Percentiles rank a stretch among this genome's conserved stretches.
Evolutionary conservation across 92 coral and sea anemone genomes (phyloP).

Genomic region (Palythoa caribaeorum): DNA sequence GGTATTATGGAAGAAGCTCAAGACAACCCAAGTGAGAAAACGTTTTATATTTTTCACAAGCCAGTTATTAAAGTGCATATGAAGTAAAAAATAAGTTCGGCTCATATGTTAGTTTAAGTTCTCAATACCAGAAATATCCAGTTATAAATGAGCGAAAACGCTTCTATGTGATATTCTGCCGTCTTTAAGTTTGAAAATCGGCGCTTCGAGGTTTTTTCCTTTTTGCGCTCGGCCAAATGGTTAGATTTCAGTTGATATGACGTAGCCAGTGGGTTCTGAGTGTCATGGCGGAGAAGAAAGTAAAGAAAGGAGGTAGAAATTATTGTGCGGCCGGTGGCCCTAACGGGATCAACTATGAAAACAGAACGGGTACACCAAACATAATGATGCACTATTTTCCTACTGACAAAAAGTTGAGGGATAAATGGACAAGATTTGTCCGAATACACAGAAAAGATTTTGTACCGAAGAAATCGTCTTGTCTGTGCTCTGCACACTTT

Average conservation of each 20-base stretch:
- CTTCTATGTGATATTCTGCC: conserved; percentile 7
- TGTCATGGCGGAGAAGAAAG: conserved; percentile 56
- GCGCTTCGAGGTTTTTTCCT: conserved; percentile 27
- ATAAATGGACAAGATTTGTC: background rate
- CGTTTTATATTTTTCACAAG: conserved; percentile 9
- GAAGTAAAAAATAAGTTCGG: background rate
- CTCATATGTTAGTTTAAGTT: conserved; percentile 20
- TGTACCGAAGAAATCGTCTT: background rate
- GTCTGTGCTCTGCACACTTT: background rate
- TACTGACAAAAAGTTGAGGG: background rate
- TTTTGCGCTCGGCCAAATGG: conserved; percentile 27
- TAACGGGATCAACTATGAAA: background rate
- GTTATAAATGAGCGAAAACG: conserved; percentile 1
- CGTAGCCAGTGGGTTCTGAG: conserved; percentile 40
- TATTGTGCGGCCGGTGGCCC: conserved; percentile 53
- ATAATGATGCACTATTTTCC: background rate
- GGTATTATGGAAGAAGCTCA: conserved; percentile 55
- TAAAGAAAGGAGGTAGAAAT: conserved; percentile 49
- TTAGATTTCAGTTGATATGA: conserved; percentile 15
- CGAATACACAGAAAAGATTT: background rate
- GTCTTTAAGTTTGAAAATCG: background rate
- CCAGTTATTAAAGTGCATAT: conserved; percentile 44
- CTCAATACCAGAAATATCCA: conserved; percentile 10
- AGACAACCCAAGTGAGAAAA: too few relatives aligned
- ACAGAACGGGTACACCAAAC: background rate